Evolutionary conservation across 92 coral and sea anemone genomes (phyloP), one percentile per base, ranked within the genome.

Genomic region (Porites divaricata): DNA sequence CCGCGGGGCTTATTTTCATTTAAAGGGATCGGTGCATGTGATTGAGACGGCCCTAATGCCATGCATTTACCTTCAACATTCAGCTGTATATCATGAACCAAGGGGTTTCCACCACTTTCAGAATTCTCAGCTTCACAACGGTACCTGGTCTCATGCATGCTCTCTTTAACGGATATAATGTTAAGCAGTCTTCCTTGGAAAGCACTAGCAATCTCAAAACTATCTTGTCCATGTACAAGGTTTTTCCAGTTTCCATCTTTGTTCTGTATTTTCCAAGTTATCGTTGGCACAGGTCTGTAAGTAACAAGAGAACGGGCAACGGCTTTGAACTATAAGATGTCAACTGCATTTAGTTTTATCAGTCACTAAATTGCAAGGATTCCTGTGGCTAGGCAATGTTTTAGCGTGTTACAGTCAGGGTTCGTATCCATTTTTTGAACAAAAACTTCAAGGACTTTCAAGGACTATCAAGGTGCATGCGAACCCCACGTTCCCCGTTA

Each of bases 211-310:
- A 81, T 72, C 50, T 63, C 50, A 15, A 41, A 59, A 53, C 22
- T 4, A 51, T 65, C 14, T 12, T 11, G 0, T 24, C 22, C 41
- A n/a, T 6, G 4, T 8, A 4, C n/a, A 20, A 84, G 61, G 8
- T 25, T 4, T 13, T 53, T 7, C 58, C 58, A 53, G 8, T 9
- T 6, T 2, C 81, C 81, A 75, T 74, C 53, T 24, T 63, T 83
- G 1, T 64, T 67, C 65, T 74, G 28, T 28, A 64, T 84, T 24
- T 26, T 74, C 88, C 88, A 84, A 1, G 5, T 65, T 74, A 84
- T 84, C 1, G 2, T 22, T 49, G 88, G 88, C 23, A 52, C 75
- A 19, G 88, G 81, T 41, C 88, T 84, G 67, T 41, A 19, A 67
- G 23, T 54, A 16, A 64, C n/a, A 14, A 2, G 15, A 52, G 10